Percentiles rank a stretch among this genome's conserved stretches.
These are phyloP conservation scores for Idaea dimidiata DNA, from an alignment of 2,888 invertebrate species.

Conservation along the genomic window DNA sequence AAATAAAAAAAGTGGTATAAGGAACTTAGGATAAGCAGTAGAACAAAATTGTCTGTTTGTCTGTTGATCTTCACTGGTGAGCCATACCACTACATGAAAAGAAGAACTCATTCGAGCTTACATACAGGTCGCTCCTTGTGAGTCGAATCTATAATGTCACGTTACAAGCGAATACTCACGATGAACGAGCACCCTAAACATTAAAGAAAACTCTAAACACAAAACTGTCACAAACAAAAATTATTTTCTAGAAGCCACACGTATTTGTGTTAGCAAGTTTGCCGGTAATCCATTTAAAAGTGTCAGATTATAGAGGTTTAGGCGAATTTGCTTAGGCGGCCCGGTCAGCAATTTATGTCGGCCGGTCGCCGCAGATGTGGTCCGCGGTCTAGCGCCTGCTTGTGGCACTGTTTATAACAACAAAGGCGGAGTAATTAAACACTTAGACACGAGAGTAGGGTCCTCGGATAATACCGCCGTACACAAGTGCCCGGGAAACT, in stretches of 20 bases:
- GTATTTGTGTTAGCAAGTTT: conserved; percentile 49
- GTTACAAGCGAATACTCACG: too few relatives aligned
- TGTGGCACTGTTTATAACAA: conserved; percentile 66
- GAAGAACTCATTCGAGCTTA: too few relatives aligned
- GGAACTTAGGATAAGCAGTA: too few relatives aligned
- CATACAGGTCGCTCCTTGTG: too few relatives aligned
- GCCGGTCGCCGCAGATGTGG: conserved; percentile 57
- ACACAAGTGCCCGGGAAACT: conserved; percentile 19
- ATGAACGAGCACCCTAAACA: too few relatives aligned
- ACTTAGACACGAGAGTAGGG: conserved; percentile 54
- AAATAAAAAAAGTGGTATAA: too few relatives aligned
- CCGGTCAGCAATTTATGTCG: conserved; percentile 65
- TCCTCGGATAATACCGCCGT: conserved; percentile 25
- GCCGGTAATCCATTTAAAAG: conserved; percentile 64
- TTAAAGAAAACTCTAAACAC: conserved; percentile 7
- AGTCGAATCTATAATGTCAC: too few relatives aligned
- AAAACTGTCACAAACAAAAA: conserved; percentile 13
- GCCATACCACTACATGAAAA: too few relatives aligned
- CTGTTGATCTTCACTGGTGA: too few relatives aligned
- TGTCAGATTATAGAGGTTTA: conserved; percentile 63
- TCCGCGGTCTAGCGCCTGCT: conserved; percentile 44
- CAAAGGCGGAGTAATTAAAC: conserved; percentile 68
- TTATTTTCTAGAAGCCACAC: conserved; percentile 29
- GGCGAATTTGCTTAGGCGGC: conserved; percentile 63
- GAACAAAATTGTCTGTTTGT: too few relatives aligned